These are phyloP conservation scores for Clepsis dumicolana DNA, from an alignment of 2,888 invertebrate genomes.

Conservation along the genomic window DNA sequence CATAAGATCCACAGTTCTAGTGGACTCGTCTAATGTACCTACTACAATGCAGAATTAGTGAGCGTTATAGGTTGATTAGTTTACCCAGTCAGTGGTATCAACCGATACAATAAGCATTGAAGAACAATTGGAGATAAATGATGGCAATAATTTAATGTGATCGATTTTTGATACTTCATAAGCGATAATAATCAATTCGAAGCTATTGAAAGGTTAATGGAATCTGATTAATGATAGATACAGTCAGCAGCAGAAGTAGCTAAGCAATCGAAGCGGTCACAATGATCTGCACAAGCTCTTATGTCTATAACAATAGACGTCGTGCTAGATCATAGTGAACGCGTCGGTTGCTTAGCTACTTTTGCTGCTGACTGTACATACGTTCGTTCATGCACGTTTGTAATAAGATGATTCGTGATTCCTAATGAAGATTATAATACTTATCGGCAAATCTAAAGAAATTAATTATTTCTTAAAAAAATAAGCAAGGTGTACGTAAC, in stretches of 20 bases:
- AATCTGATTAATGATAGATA: conserved; percentile 19
- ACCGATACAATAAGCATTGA: neutral
- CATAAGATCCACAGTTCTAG: too few relatives aligned
- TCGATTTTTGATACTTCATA: conserved; percentile 6
- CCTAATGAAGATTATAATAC: neutral
- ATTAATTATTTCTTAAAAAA: neutral
- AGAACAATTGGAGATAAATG: conserved; percentile 1
- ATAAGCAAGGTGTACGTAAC: neutral
- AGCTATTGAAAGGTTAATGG: conserved; percentile 11
- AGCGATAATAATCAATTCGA: conserved; percentile 8
- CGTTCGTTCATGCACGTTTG: too few relatives aligned
- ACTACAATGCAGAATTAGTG: too few relatives aligned
- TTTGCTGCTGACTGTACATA: too few relatives aligned
- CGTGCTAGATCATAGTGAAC: too few relatives aligned
- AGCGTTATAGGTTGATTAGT: neutral
- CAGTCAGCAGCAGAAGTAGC: neutral
- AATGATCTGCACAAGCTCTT: too few relatives aligned
- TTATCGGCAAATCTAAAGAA: neutral
- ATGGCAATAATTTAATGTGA: conserved; percentile 20
- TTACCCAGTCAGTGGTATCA: neutral
- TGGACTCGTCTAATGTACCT: too few relatives aligned
- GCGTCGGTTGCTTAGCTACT: too few relatives aligned
- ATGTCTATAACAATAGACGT: too few relatives aligned
- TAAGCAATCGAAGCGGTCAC: too few relatives aligned
- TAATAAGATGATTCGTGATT: neutral